phyloP scores from a whole-genome alignment of 1,140 invertebrate species.

The Riptortus pedestris region DNA sequence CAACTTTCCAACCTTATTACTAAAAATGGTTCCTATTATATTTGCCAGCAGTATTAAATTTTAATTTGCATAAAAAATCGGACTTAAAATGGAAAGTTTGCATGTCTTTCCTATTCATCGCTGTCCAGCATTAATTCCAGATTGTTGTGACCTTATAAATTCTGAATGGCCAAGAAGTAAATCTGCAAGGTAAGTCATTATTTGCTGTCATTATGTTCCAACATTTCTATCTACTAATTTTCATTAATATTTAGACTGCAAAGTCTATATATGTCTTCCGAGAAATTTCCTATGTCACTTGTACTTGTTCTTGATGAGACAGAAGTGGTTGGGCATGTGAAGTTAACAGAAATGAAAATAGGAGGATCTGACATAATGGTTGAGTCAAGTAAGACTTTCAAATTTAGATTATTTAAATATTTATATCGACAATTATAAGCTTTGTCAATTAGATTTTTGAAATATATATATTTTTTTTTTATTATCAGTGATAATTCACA shows the following conservation, averaged over 20 bases:
- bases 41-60: constrained; percentile 4
- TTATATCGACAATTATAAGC: constrained; percentile 4
- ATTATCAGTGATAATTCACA: constrained; percentile 31
- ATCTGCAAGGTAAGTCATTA: constrained; percentile 29
- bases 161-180: constrained; percentile 33
- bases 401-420: background rate
- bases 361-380: constrained; percentile 30
- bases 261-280: constrained; percentile 31
- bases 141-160: constrained; percentile 32
- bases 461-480: background rate
- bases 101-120: constrained; percentile 30
- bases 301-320: constrained; percentile 28
- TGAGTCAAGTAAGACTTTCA: constrained; percentile 28
- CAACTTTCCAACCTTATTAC: background rate
- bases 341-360: constrained; percentile 29
- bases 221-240: too few species aligned
- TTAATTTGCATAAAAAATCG: background rate
- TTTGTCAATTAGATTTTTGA: background rate
- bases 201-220: too few species aligned
- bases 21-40: background rate
- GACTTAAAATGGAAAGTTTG: constrained; percentile 16
- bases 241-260: constrained; percentile 27
- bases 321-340: constrained; percentile 32
- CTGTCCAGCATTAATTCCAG: constrained; percentile 26
- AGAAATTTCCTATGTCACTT: constrained; percentile 32